These are phyloP conservation scores for Leucoraja erinaceus DNA, from an alignment of 2,113 vertebrate genomes.

Conservation along the genomic window DNA sequence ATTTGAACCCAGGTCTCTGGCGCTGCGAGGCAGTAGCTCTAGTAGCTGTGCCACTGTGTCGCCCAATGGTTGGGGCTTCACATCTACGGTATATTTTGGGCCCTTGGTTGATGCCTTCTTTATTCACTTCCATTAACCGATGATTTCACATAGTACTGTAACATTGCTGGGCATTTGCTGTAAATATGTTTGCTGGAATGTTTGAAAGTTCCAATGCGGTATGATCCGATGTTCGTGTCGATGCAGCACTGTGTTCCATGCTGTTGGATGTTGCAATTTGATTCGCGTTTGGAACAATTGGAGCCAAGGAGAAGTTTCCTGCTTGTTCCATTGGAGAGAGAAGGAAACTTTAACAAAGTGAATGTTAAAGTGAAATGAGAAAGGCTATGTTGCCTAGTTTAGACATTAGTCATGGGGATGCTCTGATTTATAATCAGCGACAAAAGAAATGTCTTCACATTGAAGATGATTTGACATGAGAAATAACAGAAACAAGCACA, in stretches of 20 bases:
- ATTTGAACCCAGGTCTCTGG: too few relatives aligned
- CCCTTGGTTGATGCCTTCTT: not conserved
- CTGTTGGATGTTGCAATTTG: not conserved
- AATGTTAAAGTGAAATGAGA: not conserved
- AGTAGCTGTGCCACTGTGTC: too few relatives aligned
- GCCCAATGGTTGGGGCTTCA: not conserved
- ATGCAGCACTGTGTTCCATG: not conserved
- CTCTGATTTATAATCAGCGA: not conserved
- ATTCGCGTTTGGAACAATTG: not conserved
- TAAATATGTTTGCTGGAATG: not conserved
- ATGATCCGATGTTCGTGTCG: not conserved
- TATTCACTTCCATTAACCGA: not conserved
- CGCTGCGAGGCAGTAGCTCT: too few relatives aligned
- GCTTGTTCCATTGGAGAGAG: not conserved
- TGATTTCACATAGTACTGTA: not conserved
- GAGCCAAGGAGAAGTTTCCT: not conserved
- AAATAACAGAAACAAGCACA: not conserved
- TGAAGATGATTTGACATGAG: not conserved
- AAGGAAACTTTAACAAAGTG: not conserved
- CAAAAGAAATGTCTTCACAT: not conserved
- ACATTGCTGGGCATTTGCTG: not conserved
- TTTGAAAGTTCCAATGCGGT: not conserved
- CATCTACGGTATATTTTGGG: not conserved
- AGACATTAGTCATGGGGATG: not conserved
- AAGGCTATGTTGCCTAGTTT: not conserved